Percentiles rank a stretch among this genome's conserved stretches.
Conservation (phyloP, 23 tunicate genomes). For the Aplidium turbinatum region DNA sequence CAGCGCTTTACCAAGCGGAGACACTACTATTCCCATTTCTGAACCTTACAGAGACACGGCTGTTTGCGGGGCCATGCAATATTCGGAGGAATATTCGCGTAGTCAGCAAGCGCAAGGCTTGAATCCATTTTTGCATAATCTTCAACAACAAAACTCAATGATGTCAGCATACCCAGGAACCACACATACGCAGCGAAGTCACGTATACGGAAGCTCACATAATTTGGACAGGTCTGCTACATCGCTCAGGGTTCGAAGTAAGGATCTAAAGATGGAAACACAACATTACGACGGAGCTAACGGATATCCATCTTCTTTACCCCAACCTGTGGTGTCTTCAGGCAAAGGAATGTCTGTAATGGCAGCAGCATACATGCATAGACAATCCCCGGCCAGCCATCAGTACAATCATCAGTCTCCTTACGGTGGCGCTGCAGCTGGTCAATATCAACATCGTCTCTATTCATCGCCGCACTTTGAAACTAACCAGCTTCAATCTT, state of each 20-base stretch:
- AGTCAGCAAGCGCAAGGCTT: not conserved
- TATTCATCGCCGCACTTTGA: not conserved
- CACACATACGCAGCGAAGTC: not conserved
- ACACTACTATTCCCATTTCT: not conserved
- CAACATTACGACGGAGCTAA: conserved; percentile 19
- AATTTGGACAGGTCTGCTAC: not conserved
- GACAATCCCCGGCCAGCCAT: not conserved
- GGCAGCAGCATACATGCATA: conserved; percentile 51
- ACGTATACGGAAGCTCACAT: not conserved
- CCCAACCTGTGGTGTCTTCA: not conserved
- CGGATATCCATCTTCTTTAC: conserved; percentile 1
- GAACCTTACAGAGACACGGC: conserved; percentile 28
- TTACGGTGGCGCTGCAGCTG: conserved; percentile 5
- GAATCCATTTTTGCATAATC: conserved; percentile 7
- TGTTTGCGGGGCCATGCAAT: not conserved
- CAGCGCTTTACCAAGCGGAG: conserved; percentile 17
- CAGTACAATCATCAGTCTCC: conserved; percentile 7
- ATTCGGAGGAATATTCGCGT: conserved; percentile 15
- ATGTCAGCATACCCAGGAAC: conserved; percentile 20
- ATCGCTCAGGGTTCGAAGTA: conserved; percentile 24
- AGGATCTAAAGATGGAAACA: conserved; percentile 28
- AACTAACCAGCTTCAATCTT: not conserved
- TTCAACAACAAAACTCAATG: conserved; percentile 8
- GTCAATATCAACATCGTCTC: not conserved
- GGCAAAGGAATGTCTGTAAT: conserved; percentile 19